Base-by-base conservation (phyloP, 2,888 invertebrate species). In the Disparrhopalites patrizii region DNA sequence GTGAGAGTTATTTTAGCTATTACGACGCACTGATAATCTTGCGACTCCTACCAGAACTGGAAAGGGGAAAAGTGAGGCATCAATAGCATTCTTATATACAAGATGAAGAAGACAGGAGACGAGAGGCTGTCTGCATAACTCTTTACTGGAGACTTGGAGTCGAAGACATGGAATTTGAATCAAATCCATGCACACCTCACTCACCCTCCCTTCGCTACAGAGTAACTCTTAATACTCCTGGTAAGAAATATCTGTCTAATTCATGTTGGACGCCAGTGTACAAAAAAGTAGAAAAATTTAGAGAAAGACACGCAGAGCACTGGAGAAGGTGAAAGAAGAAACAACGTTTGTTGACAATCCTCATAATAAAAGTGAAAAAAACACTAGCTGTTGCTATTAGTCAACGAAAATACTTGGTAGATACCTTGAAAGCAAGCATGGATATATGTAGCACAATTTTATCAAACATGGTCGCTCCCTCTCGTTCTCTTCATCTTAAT, bases 131-230 rank as follows among this genome's bases (percentile, higher is more conserved):
- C 56, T 55, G 50, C 47, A 56, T 63, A 56, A 50, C 56, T 55
- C 56, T 56, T 40, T 55, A n/a, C n/a, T 63, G 57, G 40, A 40
- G 57, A 23, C 57, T 57, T 50, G 43, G 38, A 56, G 52, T 43
- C 43, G 58, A 50, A 40, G 63, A 63, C 63, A 63, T 47, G 63
- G 63, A 63, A 63, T 63, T 63, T 56, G 63, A 63, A 63, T 63
- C 63, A 63, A 55, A 56, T 56, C 52, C 18, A 7, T 18, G 47
- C 18, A n/a, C 52, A 27, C 52, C 27, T 13, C 36, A 36, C 36
- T 10, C 36, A 13, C n/a, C n/a, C n/a, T n/a, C n/a, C n/a, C n/a
- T n/a, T 10, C 36, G 13, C 36, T 36, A 40, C 40, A 36, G 13
- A 36, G 13, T 36, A 13, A 36, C n/a, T n/a, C n/a, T n/a, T n/a